Evolutionary conservation across 2,113 vertebrate genomes (phyloP), one percentile per base, ranked within the genome.

Genomic region (Hylia prasina): DNA sequence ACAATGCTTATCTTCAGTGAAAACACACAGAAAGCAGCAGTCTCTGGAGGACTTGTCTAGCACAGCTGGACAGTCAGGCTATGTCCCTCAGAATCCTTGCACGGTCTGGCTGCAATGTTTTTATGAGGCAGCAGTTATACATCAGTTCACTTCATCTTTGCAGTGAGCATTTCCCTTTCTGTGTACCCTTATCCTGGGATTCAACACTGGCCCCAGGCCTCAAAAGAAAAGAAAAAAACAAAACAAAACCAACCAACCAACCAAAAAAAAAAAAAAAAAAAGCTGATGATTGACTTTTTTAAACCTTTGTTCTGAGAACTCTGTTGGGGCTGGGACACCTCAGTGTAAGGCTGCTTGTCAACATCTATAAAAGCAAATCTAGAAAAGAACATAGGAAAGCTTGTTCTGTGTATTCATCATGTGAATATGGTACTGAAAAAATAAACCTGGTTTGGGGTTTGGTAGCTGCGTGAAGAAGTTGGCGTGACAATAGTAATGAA

Each of bases 181-280:
- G 21, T 51, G 21, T 68, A 6, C 6, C 15, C 1, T 48, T 9
- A 35, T 47, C 24, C 9, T 35, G 12, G 25, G 8, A 51, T 42
- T 50, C 11, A 90, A 6, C 10, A 25, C 11, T 53, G 33, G 8
- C 18, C 17, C 3, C 15, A 66, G 18, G 3, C 6, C 31, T 19
- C 15, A 61, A 65, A 71, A 56, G 3, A 9, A 33, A 30, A 53
- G 17, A 19, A 21, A 6, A 79, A 9, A 45, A 13, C 0, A 0
- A 24, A 27, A 9, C 5, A 7, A 4, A 40, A n/a, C 1, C 0
- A 37, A 25, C 1, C 2, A 6, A 11, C 5, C 17, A 6, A 5
- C 1, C 2, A 11, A n/a, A 28, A 21, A 39, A 70, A 3, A 11
- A 21, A 35, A 60, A 5, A 12, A 17, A 3, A 20, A 39, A 73